Evolutionary conservation across 2,797 vertebrate species (phyloP).

Genomic region (Clarias fuscus): DNA sequence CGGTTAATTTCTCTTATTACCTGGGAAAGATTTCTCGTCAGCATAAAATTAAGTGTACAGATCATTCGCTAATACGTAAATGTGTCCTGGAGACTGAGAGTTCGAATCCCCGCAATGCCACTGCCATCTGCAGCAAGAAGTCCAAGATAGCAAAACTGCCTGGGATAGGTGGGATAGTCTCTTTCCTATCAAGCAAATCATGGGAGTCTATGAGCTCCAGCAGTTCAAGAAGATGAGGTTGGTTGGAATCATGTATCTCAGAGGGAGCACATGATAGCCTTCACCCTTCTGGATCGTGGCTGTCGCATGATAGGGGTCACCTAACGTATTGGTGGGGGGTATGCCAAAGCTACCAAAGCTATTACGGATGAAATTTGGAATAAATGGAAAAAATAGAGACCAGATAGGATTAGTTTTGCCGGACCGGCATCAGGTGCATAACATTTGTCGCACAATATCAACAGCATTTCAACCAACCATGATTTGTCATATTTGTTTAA

Average conservation of each 20-base stretch:
- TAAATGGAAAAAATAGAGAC: neutral
- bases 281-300: neutral
- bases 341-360: neutral
- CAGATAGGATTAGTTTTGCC: neutral
- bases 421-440: neutral
- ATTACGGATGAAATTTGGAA: neutral
- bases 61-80: neutral
- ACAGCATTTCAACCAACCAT: neutral
- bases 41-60: neutral
- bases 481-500: neutral
- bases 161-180: neutral
- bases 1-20: conserved; percentile 18
- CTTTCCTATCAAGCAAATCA: neutral
- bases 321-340: neutral
- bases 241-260: neutral
- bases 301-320: neutral
- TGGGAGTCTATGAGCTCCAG: neutral
- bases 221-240: neutral
- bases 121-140: neutral
- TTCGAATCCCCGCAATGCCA: neutral
- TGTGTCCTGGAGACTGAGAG: too few species aligned
- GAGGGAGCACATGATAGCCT: neutral
- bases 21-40: conserved; percentile 17
- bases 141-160: neutral
- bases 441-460: neutral